A percentile compares a stretch with the other conserved stretches of the same genome.
Conservation (phyloP, 1,140 invertebrate species). For the Drosophila biarmipes region DNA sequence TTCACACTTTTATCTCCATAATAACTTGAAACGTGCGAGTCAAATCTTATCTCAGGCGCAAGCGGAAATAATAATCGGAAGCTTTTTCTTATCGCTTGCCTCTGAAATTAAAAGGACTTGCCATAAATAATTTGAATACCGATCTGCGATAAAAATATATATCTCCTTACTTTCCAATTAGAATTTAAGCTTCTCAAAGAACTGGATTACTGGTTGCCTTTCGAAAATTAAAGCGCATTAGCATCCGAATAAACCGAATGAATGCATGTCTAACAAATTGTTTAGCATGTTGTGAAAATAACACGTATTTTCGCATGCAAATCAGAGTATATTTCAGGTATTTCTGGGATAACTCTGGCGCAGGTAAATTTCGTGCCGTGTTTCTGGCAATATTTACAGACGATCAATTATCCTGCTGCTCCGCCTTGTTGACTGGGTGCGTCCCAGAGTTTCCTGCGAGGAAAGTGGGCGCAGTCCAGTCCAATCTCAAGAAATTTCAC, state of each 20-base stretch:
- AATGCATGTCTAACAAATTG: slow-evolving; percentile 30
- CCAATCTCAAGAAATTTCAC: slow-evolving; percentile 45
- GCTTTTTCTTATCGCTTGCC: slow-evolving; percentile 11
- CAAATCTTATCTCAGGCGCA: slow-evolving; percentile 7
- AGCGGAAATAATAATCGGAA: slow-evolving; percentile 34
- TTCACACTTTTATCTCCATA: not conserved
- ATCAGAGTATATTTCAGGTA: slow-evolving; percentile 10
- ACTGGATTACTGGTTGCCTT: not conserved
- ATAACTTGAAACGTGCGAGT: not conserved
- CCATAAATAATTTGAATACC: slow-evolving; percentile 1
- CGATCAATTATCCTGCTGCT: slow-evolving; percentile 46
- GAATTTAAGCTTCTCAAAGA: not conserved
- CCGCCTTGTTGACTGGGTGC: slow-evolving; percentile 22
- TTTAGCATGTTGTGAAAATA: slow-evolving; percentile 37
- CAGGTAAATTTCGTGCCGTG: slow-evolving; percentile 8
- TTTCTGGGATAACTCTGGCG: slow-evolving; percentile 3
- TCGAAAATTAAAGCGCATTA: slow-evolving; percentile 16
- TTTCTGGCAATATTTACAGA: slow-evolving; percentile 18
- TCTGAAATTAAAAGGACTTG: slow-evolving; percentile 13
- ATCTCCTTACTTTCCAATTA: slow-evolving; percentile 8
- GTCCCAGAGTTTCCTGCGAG: not conserved
- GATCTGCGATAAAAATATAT: slow-evolving; percentile 10
- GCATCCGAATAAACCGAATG: slow-evolving; percentile 17
- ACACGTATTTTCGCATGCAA: slow-evolving; percentile 28
- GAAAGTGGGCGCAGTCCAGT: slow-evolving; percentile 17